phyloP scores from a whole-genome alignment of 2,797 vertebrate species.

The Heteromormyrus szaboi region DNA sequence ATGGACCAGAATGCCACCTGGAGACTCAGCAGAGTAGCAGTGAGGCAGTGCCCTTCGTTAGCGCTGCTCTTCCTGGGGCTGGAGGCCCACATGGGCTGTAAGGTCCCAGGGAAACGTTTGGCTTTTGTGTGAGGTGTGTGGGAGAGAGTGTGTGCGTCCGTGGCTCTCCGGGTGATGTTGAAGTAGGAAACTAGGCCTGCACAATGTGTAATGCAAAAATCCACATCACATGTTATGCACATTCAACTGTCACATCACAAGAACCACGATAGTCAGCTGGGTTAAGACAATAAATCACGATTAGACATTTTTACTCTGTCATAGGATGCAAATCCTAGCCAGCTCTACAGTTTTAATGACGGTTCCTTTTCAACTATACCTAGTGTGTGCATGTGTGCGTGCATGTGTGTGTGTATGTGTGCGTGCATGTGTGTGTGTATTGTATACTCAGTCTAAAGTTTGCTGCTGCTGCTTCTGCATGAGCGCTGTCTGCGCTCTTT shows the following conservation, averaged over 20 bases:
- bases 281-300: neutral
- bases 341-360: neutral
- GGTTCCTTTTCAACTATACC: neutral
- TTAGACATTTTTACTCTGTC: neutral
- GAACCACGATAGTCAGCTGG: neutral
- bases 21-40: conserved; percentile 41
- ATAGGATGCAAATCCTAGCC: neutral
- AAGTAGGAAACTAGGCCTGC: conserved; percentile 1
- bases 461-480: neutral
- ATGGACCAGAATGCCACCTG: conserved; percentile 24
- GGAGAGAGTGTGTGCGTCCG: neutral
- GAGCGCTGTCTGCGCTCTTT: neutral
- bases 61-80: conserved; percentile 23
- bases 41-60: conserved; percentile 36
- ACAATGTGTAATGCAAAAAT: neutral
- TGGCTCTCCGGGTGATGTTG: conserved; percentile 11
- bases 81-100: conserved; percentile 32
- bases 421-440: neutral
- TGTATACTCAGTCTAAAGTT: neutral
- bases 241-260: neutral
- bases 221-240: neutral
- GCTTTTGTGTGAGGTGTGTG: neutral
- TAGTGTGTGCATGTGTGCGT: neutral
- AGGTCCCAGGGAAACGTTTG: neutral
- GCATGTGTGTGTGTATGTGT: no score